Base-by-base conservation (phyloP, 1,140 invertebrate species). In the Hormaphis cornu region DNA sequence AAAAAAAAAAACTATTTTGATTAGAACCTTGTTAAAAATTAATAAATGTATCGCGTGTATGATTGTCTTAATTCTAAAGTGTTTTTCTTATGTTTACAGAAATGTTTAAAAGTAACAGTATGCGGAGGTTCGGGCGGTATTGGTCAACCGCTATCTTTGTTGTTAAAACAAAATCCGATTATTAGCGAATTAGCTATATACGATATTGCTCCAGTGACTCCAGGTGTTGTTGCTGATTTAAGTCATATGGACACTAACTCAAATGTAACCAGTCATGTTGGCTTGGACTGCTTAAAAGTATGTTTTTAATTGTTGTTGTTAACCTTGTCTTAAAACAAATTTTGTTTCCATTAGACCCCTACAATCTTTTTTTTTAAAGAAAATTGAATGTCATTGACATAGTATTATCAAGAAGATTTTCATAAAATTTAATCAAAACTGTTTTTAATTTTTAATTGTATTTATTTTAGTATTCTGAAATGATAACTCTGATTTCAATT, bases 81-180 rank as follows among this genome's bases (percentile, higher is more conserved):
- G 28, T 30, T 53, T 53, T 20, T 28, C 2, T 66, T 10, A 24
- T 48, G 4, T 69, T 58, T 73, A n/a, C 48, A 74, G 73, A 73
- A 74, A 37, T 71, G 74, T 58, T 69, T 74, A 16, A 96, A 96
- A 84, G 97, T 99, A 20, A 89, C 94, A 69, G 93, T 99, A 48
- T 85, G 95, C 78, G 97, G 97, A 69, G 97, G 96, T 1, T 86
- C 87, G 76, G 97, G 97, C 72, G 97, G 97, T 54, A 99, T 99
- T 80, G 97, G 97, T 1, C 97, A 99, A 80, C 97, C 97, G 8
- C 79, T 99, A 74, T 93, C 95, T 10, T 82, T 99, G 44, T 83
- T 99, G n/a, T 79, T 99, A 69, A 99, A 99, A 81, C 84, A 91
- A 74, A 93, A 89, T 71, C 87, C 91, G 52, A 78, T 91, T 44